Evolutionary conservation across 2,113 vertebrate genomes (phyloP).

Genomic region (Corythoichthys haematopterus): DNA sequence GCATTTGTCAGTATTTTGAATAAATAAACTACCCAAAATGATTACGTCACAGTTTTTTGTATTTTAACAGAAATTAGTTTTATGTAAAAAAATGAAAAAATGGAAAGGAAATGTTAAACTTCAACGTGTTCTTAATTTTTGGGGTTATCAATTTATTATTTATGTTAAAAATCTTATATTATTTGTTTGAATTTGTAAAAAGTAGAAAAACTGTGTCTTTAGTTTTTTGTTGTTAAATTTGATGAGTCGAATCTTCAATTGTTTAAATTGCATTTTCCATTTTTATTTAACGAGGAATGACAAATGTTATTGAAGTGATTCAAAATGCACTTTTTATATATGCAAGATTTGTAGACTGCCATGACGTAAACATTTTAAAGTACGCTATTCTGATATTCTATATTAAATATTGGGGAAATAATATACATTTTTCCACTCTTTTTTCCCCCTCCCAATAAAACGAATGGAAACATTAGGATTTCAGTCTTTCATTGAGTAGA

Average conservation of each 20-base stretch:
- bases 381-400: too few relatives aligned
- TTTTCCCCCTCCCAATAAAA: too few relatives aligned
- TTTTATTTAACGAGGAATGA: not conserved
- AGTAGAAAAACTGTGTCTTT: too few relatives aligned
- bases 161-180: not conserved
- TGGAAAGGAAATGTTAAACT: not conserved
- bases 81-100: not conserved
- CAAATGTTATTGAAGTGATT: too few relatives aligned
- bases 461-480: too few relatives aligned
- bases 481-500: too few relatives aligned
- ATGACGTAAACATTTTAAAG: too few relatives aligned
- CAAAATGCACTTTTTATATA: too few relatives aligned
- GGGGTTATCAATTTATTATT: not conserved
- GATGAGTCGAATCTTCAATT: not conserved
- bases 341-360: too few relatives aligned
- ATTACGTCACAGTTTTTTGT: not conserved
- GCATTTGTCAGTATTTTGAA: not conserved
- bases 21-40: not conserved
- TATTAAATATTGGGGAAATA: too few relatives aligned
- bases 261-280: not conserved
- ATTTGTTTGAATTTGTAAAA: not conserved
- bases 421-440: too few relatives aligned
- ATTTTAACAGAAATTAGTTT: not conserved
- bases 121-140: not conserved
- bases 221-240: not conserved